Evolutionary conservation across 2,888 invertebrate genomes (phyloP).

Genomic region (Aspidapion aeneum): DNA sequence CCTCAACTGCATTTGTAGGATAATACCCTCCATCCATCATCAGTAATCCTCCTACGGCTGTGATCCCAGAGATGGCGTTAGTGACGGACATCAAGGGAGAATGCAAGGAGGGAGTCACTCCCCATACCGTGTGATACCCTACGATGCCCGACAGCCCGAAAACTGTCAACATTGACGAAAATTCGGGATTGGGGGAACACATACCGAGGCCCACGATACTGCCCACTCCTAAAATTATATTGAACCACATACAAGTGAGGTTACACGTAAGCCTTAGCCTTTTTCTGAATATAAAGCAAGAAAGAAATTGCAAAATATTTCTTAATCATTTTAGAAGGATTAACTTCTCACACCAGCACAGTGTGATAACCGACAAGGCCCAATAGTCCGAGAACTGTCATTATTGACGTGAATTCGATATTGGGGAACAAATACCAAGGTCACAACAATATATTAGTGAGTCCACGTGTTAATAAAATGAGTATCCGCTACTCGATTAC

Average conservation of each 20-base stretch:
- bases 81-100: conserved; percentile 92
- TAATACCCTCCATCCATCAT: conserved; percentile 80
- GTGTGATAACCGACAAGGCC: conserved; percentile 84
- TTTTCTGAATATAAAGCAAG: conserved; percentile 28
- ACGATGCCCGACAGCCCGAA: conserved; percentile 79
- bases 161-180: conserved; percentile 85
- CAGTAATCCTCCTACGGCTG: conserved; percentile 85
- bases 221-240: conserved; percentile 74
- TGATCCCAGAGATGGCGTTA: conserved; percentile 88
- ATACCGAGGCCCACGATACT: conserved; percentile 65
- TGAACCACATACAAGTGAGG: too few species aligned
- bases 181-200: conserved; percentile 77
- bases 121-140: conserved; percentile 89
- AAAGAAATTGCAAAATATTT: background rate
- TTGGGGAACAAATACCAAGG: conserved; percentile 61
- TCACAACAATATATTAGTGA: conserved; percentile 20
- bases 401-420: conserved; percentile 81
- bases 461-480: too few species aligned
- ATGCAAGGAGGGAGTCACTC: conserved; percentile 86
- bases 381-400: conserved; percentile 78
- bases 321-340: background rate
- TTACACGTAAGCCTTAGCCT: too few species aligned
- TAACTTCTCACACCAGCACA: conserved; percentile 77
- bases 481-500: background rate
- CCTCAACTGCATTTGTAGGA: conserved; percentile 73